Base-by-base conservation (phyloP, 2,888 invertebrate genomes). In the Mylabris sibirica region DNA sequence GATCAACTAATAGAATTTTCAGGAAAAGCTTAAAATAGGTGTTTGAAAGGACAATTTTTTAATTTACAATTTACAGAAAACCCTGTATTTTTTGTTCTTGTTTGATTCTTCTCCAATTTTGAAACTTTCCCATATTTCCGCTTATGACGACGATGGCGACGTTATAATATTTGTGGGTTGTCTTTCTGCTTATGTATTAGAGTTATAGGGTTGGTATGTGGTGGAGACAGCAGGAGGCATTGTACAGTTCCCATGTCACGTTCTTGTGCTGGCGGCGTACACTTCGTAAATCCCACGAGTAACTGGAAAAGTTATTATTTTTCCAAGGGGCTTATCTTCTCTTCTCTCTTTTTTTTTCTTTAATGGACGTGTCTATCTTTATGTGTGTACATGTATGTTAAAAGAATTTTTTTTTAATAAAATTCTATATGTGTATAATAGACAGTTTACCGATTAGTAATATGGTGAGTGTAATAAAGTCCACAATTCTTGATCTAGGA, bases 261-360 rank as follows among this genome's bases (percentile, higher is more conserved):
- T 79, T 71, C 75, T 66, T 67, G 73, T 71, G 74, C 72, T 75
- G 75, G 71, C 69, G 72, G 77, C 76, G 76, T 75, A 75, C 77
- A 72, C 73, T 74, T 74, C 73, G 73, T 74, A 77, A 77, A 77
- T 77, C 77, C 74, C 79, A 75, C 74, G 78, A 76, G 78, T 74
- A 77, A 76, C 77, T 77, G 75, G 77, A 78, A 79, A 80, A 78
- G 77, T 80, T 79, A 79, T 79, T 79, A 80, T 80, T 79, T 79
- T 79, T 78, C 75, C 72, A 74, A 71, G 74, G 70, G 75, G 75
- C 75, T 77, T 74, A 74, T 74, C 69, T 72, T 74, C 69, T 72
- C 69, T 71, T 64, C 66, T 65, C 30, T 30, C 30, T 72, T 67
- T 72, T 65, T 67, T 64, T 26, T 1, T 68, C 34, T 67, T 66